Conservation (phyloP, 2,797 vertebrate genomes). For the Melanotaenia trifasciata region DNA sequence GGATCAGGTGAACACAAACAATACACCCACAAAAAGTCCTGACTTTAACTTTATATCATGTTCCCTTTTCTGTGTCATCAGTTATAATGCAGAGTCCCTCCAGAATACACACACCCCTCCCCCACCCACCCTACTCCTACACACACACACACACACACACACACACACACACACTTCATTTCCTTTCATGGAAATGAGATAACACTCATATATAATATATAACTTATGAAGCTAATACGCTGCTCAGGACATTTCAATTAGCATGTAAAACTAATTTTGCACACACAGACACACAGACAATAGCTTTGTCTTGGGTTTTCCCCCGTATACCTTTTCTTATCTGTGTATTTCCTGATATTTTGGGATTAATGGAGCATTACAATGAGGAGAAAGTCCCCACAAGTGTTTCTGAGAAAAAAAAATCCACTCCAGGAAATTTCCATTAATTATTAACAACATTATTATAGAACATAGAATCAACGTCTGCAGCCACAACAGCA, state of each 20-base stretch:
- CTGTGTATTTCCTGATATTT: conserved; percentile 1
- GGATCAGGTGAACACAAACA: not conserved
- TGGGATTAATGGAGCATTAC: not conserved
- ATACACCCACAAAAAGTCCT: accelerated
- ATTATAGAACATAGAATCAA: not conserved
- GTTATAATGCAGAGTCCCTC: no score
- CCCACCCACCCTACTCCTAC: no score
- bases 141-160: no score
- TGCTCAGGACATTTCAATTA: not conserved
- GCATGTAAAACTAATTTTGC: not conserved
- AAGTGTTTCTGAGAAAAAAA: not conserved
- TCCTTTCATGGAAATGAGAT: not conserved
- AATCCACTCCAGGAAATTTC: not conserved
- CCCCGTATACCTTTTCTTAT: not conserved
- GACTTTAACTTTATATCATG: not conserved
- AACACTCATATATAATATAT: not conserved
- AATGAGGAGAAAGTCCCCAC: conserved; percentile 14
- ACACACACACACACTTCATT: not conserved
- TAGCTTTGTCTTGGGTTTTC: conserved; percentile 29
- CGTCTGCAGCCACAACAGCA: not conserved
- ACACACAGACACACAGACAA: not conserved
- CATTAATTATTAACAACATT: not conserved
- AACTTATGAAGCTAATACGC: not conserved
- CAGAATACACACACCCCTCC: no score
- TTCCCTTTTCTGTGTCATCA: no score